Evolutionary conservation across 2,888 invertebrate genomes (phyloP), one percentile per base, ranked within the genome.

Genomic region (Acanthococcus lagerstroemiae): DNA sequence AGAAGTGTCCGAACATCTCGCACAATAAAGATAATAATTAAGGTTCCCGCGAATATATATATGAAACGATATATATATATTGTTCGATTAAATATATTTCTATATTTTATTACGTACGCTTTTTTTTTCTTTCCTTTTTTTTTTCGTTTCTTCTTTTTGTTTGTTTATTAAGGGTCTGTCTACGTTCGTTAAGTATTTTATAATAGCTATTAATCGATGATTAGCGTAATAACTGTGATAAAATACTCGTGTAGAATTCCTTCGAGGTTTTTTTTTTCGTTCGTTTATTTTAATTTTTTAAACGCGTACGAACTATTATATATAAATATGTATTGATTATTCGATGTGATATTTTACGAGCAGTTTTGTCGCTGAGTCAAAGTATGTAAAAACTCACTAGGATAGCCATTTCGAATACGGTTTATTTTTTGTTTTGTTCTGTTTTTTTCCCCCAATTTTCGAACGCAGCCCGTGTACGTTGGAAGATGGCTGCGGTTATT

Each of bases 201-300:
- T 17, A 55, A 17, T 17, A 17, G 21, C 50, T 50, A 50, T 50
- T 50, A 17, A 37, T 37, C 37, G 37, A 37, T 24, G 52, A 22
- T 52, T 52, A 52, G 52, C 24, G 22, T 52, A 4, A 52, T 24
- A 52, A 52, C 52, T 52, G 52, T 52, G 52, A 52, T 52, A 52
- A 15, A 52, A 48, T 19, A 19, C 52, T 52, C 22, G 52, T 52
- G 24, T 52, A 52, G 22, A 52, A 52, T 52, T 52, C 52, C 52
- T 19, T 19, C 19, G 52, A 22, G 15, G 19, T 4, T 52, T 22
- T 52, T 52, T 52, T 22, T 52, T 52, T 52, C 3, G 21, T 24
- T 52, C 22, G 21, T 9, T 19, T 52, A 15, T 22, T 52, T 52
- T 24, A 22, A n/a, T n/a, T n/a, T n/a, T n/a, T n/a, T n/a, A n/a